phyloP scores from a whole-genome alignment of 2,888 invertebrate genomes.

The Cataglyphis albicans region DNA sequence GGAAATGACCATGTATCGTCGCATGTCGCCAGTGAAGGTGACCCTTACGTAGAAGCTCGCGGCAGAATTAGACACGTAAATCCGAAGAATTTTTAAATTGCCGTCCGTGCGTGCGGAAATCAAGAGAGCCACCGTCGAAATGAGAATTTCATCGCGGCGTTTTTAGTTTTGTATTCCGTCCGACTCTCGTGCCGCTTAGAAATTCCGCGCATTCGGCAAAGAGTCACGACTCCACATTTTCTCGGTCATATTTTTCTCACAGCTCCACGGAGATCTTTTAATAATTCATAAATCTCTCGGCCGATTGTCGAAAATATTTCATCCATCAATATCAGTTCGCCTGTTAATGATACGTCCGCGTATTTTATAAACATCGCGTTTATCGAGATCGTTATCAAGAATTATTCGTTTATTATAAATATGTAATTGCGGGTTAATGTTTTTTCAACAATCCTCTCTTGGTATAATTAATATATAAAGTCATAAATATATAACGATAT shows the following conservation, averaged over 20 bases:
- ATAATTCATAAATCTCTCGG: slow-evolving; percentile 31
- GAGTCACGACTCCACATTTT: slow-evolving; percentile 29
- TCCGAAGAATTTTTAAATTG: slow-evolving; percentile 60
- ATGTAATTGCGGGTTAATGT: neutral
- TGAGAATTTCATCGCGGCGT: slow-evolving; percentile 51
- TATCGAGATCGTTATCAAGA: too few relatives aligned
- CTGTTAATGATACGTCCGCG: neutral
- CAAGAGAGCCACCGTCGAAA: slow-evolving; percentile 41
- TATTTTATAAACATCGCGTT: neutral
- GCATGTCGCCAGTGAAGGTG: slow-evolving; percentile 19
- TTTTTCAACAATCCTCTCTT: neutral
- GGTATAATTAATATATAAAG: neutral
- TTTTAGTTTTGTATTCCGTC: slow-evolving; percentile 50
- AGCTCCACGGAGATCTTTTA: slow-evolving; percentile 18
- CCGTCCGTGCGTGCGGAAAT: slow-evolving; percentile 41
- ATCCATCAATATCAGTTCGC: neutral
- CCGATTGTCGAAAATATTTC: slow-evolving; percentile 13
- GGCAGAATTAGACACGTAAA: slow-evolving; percentile 60
- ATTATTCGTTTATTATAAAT: neutral
- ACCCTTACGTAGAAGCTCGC: slow-evolving; percentile 31
- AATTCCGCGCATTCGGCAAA: slow-evolving; percentile 39
- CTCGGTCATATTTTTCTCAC: slow-evolving; percentile 21
- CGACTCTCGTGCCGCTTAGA: slow-evolving; percentile 23
- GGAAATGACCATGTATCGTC: slow-evolving; percentile 28
- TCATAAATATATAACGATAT: neutral